Evolutionary conservation across 1,140 invertebrate species (phyloP).

Genomic region (Habropoda laboriosa): DNA sequence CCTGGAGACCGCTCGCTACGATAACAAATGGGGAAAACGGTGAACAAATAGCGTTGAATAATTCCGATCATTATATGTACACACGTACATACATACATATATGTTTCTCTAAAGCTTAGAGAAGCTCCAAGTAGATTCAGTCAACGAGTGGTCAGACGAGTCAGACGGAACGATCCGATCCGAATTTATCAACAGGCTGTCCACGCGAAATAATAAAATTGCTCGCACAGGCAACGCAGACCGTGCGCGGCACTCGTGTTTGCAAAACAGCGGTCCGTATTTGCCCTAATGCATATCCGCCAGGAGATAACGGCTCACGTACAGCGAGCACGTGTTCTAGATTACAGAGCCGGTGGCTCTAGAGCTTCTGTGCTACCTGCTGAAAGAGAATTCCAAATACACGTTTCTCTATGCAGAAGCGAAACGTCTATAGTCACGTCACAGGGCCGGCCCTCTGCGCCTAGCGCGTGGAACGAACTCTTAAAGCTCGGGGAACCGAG

Average conservation of each 20-base stretch:
- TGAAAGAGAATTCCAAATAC: slow-evolving; percentile 17
- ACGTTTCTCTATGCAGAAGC: too few species aligned
- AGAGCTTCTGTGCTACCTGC: background rate
- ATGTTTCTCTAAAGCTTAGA: background rate
- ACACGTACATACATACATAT: too few species aligned
- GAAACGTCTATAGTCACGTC: too few species aligned
- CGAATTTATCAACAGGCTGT: too few species aligned
- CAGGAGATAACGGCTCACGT: background rate
- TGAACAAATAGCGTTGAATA: background rate
- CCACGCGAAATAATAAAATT: background rate
- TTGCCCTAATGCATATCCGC: background rate
- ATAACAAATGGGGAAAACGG: background rate
- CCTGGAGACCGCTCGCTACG: too few species aligned
- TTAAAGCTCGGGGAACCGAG: background rate
- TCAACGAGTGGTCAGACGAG: background rate
- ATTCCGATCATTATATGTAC: too few species aligned
- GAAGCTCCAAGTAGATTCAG: background rate
- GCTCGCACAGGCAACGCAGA: background rate
- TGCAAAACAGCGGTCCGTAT: background rate
- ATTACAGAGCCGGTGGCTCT: background rate
- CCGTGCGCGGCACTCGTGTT: background rate
- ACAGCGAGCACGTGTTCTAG: background rate
- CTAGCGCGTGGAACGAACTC: too few species aligned
- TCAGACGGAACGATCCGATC: background rate
- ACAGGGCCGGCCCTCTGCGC: too few species aligned